phyloP scores from a whole-genome alignment of 2,888 invertebrate genomes.

The Stenoptilia bipunctidactyla region DNA sequence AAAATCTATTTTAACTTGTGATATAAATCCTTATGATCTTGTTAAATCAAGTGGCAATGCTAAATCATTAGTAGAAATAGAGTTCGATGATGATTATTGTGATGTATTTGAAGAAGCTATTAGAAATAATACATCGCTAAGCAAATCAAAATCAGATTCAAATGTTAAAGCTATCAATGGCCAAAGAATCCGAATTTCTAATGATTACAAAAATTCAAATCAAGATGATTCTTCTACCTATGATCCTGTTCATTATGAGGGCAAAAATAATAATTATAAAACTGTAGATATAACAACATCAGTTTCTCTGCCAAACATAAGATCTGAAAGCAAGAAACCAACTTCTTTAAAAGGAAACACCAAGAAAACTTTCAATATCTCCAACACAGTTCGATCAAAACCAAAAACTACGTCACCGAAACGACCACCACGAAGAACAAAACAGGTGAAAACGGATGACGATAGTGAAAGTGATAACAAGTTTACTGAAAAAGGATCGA shows the following conservation, averaged over 20 bases:
- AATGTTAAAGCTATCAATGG: slow-evolving; percentile 77
- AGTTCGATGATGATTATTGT: slow-evolving; percentile 65
- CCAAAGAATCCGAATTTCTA: slow-evolving; percentile 76
- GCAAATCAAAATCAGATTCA: slow-evolving; percentile 50
- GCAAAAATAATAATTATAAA: slow-evolving; percentile 52
- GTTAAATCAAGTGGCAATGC: slow-evolving; percentile 70
- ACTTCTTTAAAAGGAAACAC: slow-evolving; percentile 35
- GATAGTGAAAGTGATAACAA: slow-evolving; percentile 66
- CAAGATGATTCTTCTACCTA: slow-evolving; percentile 51
- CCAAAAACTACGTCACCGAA: slow-evolving; percentile 71
- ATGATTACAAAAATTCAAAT: slow-evolving; percentile 53
- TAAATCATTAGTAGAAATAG: slow-evolving; percentile 60
- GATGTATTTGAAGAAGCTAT: slow-evolving; percentile 49
- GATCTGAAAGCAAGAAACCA: slow-evolving; percentile 49
- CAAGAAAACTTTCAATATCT: slow-evolving; percentile 39
- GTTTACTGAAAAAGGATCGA: slow-evolving; percentile 39
- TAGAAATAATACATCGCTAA: slow-evolving; percentile 36
- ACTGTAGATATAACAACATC: slow-evolving; percentile 37
- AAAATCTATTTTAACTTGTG: slow-evolving; percentile 84
- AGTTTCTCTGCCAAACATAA: slow-evolving; percentile 55
- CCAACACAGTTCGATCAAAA: slow-evolving; percentile 44
- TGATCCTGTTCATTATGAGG: slow-evolving; percentile 62
- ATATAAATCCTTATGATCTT: slow-evolving; percentile 87
- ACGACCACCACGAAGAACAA: slow-evolving; percentile 71
- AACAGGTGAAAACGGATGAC: slow-evolving; percentile 60